Evolutionary conservation across 1,140 invertebrate genomes (phyloP).

Genomic region (Brachionus rubens): DNA sequence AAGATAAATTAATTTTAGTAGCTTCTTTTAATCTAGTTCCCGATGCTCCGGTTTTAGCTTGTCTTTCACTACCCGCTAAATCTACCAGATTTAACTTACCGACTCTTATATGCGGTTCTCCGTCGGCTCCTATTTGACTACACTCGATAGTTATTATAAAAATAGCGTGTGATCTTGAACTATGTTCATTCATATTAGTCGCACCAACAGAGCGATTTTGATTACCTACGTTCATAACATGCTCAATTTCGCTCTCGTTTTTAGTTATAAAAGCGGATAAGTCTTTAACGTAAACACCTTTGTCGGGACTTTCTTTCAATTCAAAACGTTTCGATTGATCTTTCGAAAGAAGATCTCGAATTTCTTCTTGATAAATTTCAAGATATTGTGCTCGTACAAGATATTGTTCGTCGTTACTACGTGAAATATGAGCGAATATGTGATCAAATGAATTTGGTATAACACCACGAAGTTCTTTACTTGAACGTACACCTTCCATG

Average conservation of each 20-base stretch:
- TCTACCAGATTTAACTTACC: conserved; percentile 93
- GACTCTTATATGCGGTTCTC: conserved; percentile 54
- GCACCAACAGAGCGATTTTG: conserved; percentile 77
- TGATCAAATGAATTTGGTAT: conserved; percentile 69
- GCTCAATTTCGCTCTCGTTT: conserved; percentile 70
- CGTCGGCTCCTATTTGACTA: conserved; percentile 59
- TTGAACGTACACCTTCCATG: conserved; percentile 65
- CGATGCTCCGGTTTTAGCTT: conserved; percentile 75
- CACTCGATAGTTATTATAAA: conserved; percentile 87
- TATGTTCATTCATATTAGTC: conserved; percentile 99
- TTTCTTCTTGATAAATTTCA: conserved; percentile 82
- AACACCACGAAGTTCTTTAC: conserved; percentile 69
- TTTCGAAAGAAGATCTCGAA: conserved; percentile 79
- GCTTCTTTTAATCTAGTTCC: conserved; percentile 89
- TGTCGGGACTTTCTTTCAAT: conserved; percentile 45
- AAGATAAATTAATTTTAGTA: conserved; percentile 87
- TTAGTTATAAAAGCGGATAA: conserved; percentile 73
- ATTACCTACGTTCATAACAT: conserved; percentile 72
- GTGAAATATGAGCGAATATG: conserved; percentile 66
- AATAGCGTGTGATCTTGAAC: conserved; percentile 94
- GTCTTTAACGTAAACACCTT: conserved; percentile 56
- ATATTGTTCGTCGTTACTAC: conserved; percentile 73
- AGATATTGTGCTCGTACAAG: conserved; percentile 84
- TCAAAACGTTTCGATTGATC: conserved; percentile 72
- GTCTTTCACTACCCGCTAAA: conserved; percentile 92